phyloP scores from a whole-genome alignment of 2,113 vertebrate species.

The Piaya cayana region DNA sequence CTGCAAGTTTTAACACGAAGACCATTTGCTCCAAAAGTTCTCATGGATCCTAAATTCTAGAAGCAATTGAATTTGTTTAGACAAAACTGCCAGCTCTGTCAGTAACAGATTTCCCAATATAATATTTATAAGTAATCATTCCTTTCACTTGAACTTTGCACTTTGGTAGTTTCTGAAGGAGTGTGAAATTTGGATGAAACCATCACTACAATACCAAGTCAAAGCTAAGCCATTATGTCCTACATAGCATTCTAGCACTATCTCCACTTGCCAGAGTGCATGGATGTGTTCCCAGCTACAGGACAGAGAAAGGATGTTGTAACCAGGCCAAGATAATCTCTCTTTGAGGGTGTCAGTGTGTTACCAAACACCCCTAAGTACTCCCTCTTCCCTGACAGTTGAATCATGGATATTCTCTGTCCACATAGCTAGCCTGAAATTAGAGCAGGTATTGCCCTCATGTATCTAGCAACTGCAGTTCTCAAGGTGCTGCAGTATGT shows the following conservation, averaged over 20 bases:
- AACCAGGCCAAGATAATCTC: neutral
- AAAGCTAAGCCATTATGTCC: neutral
- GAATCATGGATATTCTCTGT: neutral
- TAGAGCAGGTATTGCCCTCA: neutral
- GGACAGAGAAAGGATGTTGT: no score
- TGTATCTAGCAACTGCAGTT: neutral
- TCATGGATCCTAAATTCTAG: neutral
- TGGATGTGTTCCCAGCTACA: no score
- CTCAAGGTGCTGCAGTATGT: neutral
- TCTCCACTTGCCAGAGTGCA: neutral
- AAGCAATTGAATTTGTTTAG: neutral
- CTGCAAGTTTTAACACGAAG: neutral
- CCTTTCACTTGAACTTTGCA: neutral
- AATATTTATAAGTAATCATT: neutral
- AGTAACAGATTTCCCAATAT: neutral
- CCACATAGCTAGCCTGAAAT: neutral
- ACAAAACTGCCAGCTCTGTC: neutral
- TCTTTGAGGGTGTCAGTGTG: accelerated
- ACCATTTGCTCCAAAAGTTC: neutral
- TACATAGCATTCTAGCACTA: neutral
- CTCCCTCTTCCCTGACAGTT: neutral
- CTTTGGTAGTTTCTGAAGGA: neutral
- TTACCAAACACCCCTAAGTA: neutral
- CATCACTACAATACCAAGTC: neutral
- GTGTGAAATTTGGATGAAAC: neutral